Base-by-base conservation (phyloP, 2,888 invertebrate genomes). In the Melinaea menophilus region DNA sequence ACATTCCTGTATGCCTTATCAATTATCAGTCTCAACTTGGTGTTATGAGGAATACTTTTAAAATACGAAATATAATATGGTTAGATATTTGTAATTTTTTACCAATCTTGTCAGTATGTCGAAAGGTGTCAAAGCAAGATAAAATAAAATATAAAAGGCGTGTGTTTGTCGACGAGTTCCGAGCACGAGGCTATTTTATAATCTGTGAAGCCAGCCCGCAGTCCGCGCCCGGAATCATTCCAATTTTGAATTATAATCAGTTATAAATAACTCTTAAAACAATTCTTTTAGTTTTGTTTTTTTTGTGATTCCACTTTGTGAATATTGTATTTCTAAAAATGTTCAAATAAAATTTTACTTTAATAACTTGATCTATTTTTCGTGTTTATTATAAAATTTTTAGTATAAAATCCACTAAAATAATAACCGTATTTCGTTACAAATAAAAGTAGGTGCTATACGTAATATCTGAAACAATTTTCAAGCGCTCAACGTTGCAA, bases 221-320 rank as follows among this genome's bases (percentile, higher is more conserved):
- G 58, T 51, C 62, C 56, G 48, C 60, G 58, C 37, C 45, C 45
- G 33, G 31, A 58, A 56, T 58, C 33, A 63, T 59, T 65, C 58
- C 55, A 61, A 68, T 63, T 63, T 63, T 59, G 59, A 67, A 63
- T 65, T 61, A 60, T 62, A 61, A 63, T 63, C 63, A 61, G 47
- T 51, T 46, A 46, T 46, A 46, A 51, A 41, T 41, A 35, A 58
- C 48, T 63, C 58, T 56, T 61, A 60, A 62, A 58, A 62, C 46
- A 3, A 41, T 9, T 41, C 41, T 41, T 41, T 41, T 41, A 41
- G 9, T 41, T 64, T 60, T 62, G 64, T 64, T 57, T 63, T 54
- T 61, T 56, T 59, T 58, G 59, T 62, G 57, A 61, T 41, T 54
- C 51, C 41, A 59, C 59, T 57, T 34, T 57, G 46, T 47, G 54